Evolutionary conservation across 1,140 invertebrate species (phyloP).

Genomic region (Littorina saxatilis): DNA sequence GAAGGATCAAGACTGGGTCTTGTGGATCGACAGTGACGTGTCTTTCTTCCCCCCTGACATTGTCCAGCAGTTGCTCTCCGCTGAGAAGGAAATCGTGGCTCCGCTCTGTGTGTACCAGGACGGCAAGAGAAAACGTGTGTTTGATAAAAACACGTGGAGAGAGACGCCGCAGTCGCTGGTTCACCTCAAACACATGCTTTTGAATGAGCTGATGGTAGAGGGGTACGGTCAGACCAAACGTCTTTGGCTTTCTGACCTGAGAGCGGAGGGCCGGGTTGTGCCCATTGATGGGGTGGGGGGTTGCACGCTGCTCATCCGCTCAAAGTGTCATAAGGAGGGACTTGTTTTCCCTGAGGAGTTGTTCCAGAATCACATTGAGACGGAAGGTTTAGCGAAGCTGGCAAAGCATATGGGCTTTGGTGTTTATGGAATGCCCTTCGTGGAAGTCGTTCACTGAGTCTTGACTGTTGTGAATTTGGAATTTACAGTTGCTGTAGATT

Average conservation of each 20-base stretch:
- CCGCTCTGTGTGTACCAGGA: conserved; percentile 58
- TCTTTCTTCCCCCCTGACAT: conserved; percentile 60
- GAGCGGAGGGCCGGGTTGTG: conserved; percentile 65
- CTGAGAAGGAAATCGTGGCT: conserved; percentile 63
- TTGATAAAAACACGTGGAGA: conserved; percentile 72
- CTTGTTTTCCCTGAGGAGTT: conserved; percentile 66
- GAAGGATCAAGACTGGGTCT: conserved; percentile 62
- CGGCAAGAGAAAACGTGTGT: conserved; percentile 52
- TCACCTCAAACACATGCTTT: conserved; percentile 47
- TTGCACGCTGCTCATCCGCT: conserved; percentile 62
- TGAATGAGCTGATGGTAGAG: conserved; percentile 63
- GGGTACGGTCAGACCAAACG: conserved; percentile 64
- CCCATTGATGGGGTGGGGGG: conserved; percentile 72
- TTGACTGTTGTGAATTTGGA: no score
- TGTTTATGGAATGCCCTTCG: conserved; percentile 67
- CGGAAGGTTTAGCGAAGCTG: conserved; percentile 71
- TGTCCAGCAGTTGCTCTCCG: conserved; percentile 66
- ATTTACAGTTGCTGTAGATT: no score
- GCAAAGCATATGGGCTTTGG: conserved; percentile 63
- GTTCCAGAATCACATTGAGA: conserved; percentile 70
- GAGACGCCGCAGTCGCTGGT: conserved; percentile 63
- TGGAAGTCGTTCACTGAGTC: conserved; percentile 65
- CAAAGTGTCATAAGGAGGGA: conserved; percentile 63
- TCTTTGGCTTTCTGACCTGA: conserved; percentile 65
- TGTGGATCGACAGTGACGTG: conserved; percentile 72